Conservation (phyloP, 2,797 vertebrate species). For the Sternarchorhynchus goeldii region DNA sequence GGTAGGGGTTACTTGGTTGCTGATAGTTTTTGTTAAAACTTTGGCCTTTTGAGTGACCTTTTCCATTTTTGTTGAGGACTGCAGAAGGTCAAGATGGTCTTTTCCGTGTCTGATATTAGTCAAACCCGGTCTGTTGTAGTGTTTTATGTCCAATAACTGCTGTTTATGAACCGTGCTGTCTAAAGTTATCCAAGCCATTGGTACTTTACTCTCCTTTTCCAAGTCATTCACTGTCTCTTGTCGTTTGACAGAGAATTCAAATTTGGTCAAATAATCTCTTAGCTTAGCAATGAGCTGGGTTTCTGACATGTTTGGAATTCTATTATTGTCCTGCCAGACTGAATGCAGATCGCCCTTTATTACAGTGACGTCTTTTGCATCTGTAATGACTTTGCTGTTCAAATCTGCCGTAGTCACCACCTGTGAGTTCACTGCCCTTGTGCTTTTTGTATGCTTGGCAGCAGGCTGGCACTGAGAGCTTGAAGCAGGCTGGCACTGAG, state of each 20-base stretch:
- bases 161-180: conserved; percentile 50
- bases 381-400: conserved; percentile 4
- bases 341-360: conserved; percentile 13
- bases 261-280: conserved; percentile 59
- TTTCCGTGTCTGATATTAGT: conserved; percentile 6
- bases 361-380: conserved; percentile 9
- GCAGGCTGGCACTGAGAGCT: conserved; percentile 18
- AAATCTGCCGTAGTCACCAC: conserved; percentile 8
- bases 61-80: conserved; percentile 5
- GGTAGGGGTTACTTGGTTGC: conserved; percentile 11
- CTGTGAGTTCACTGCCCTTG: neutral
- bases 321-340: conserved; percentile 34
- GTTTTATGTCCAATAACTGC: conserved; percentile 39
- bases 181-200: conserved; percentile 46
- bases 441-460: conserved; percentile 15
- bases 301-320: conserved; percentile 39
- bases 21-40: neutral
- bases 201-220: conserved; percentile 13
- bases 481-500: no score
- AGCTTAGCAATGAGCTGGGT: conserved; percentile 58
- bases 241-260: conserved; percentile 54
- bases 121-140: conserved; percentile 35
- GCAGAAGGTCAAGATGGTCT: neutral
- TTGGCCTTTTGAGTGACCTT: neutral
- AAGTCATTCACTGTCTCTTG: conserved; percentile 46